A percentile compares a stretch with the other conserved stretches of the same genome.
Evolutionary conservation across 2,797 vertebrate species (phyloP).

Genomic region (Tokudaia tokunoshimensis): DNA sequence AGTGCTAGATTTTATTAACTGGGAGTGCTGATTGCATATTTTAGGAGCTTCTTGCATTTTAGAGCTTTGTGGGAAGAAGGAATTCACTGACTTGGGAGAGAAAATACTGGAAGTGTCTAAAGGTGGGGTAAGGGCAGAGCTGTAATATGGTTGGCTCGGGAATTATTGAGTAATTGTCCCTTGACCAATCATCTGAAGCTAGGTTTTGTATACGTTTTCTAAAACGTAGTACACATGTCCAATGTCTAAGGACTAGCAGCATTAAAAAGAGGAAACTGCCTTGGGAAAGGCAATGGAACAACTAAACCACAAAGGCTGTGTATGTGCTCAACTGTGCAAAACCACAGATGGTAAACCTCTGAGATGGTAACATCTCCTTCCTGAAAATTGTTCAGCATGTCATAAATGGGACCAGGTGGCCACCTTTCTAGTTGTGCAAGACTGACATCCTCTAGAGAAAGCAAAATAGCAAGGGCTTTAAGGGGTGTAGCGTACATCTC

Average conservation of each 20-base stretch:
- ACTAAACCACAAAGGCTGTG: neutral
- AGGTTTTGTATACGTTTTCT: neutral
- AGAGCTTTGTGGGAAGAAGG: neutral
- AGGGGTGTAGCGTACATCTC: neutral
- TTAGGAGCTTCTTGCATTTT: constrained; percentile 29
- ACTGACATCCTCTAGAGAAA: constrained; percentile 7
- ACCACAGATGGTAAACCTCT: neutral
- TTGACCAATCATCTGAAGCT: neutral
- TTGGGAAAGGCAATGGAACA: neutral
- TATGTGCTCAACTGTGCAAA: neutral
- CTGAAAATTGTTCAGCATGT: constrained; percentile 4
- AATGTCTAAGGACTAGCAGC: neutral
- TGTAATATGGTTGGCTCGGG: neutral
- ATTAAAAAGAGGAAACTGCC: constrained; percentile 1
- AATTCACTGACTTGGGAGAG: neutral
- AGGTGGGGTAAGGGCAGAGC: neutral
- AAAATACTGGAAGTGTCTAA: neutral
- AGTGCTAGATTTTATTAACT: constrained; percentile 11
- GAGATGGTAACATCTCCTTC: neutral
- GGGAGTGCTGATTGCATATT: neutral
- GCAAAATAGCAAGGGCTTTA: neutral
- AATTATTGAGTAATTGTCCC: neutral
- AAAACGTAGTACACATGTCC: neutral
- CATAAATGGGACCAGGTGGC: neutral
- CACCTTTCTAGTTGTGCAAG: constrained; percentile 8